Percentiles rank a stretch among this genome's conserved stretches.
phyloP scores from a whole-genome alignment of 2,797 vertebrate genomes.

The Trichosurus vulpecula region DNA sequence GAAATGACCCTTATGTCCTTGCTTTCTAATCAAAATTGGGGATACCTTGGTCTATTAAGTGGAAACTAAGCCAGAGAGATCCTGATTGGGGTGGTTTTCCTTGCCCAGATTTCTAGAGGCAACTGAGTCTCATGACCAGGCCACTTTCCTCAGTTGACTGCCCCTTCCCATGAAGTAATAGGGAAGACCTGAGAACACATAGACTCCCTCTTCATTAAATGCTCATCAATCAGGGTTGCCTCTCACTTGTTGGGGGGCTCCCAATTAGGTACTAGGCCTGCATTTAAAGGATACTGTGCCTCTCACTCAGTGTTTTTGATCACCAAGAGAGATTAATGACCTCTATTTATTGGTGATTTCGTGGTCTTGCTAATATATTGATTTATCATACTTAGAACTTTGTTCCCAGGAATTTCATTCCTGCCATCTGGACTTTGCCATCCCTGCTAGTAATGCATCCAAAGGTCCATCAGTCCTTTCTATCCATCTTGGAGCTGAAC shows the following conservation, averaged over 20 bases:
- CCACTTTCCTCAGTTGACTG: not conserved
- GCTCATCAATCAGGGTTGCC: not conserved
- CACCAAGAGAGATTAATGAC: not conserved
- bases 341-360: not conserved
- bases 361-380: not conserved
- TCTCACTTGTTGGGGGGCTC: not conserved
- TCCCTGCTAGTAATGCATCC: not conserved
- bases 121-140: not conserved
- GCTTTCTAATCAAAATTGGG: not conserved
- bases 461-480: not conserved
- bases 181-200: not conserved
- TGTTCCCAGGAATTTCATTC: not conserved
- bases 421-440: not conserved
- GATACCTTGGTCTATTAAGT: not conserved
- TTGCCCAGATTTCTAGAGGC: not conserved
- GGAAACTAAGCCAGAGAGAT: not conserved
- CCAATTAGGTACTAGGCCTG: not conserved
- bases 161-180: not conserved
- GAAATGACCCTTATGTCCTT: not conserved
- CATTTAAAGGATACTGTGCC: not conserved
- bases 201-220: not conserved
- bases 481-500: not conserved
- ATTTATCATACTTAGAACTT: not conserved
- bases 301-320: not conserved
- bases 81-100: not conserved